Conservation (phyloP, 2,797 vertebrate species). For the Pipistrellus nathusii region DNA sequence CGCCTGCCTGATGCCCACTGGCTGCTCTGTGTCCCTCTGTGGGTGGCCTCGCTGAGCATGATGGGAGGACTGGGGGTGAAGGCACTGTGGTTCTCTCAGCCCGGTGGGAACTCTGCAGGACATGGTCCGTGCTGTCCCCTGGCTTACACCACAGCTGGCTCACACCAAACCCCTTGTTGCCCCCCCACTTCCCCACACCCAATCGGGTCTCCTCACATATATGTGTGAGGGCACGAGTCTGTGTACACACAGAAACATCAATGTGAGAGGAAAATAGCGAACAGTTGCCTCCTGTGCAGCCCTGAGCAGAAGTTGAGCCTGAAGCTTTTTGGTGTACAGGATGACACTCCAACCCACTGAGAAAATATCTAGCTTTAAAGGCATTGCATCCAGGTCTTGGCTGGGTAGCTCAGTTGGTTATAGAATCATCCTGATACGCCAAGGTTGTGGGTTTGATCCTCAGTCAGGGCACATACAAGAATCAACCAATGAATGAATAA, state of each 20-base stretch:
- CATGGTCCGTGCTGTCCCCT: rapidly evolving
- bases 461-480: neutral
- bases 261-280: neutral
- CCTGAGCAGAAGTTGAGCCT: neutral
- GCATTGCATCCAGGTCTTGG: neutral
- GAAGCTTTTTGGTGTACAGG: neutral
- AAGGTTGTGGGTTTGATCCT: neutral
- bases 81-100: neutral
- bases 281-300: neutral
- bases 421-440: neutral
- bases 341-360: neutral
- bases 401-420: neutral
- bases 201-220: rapidly evolving
- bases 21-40: neutral
- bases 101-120: neutral
- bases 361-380: neutral
- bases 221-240: neutral
- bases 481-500: neutral
- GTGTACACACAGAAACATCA: neutral
- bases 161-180: rapidly evolving
- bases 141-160: rapidly evolving
- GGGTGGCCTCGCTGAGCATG: rapidly evolving
- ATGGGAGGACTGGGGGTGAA: neutral
- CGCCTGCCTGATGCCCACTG: neutral
- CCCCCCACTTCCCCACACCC: too few species aligned